Percentiles rank a stretch among this genome's conserved stretches.
These are phyloP conservation scores for Ganaspis brasiliensis DNA, from an alignment of 2,888 invertebrate genomes.

Conservation along the genomic window DNA sequence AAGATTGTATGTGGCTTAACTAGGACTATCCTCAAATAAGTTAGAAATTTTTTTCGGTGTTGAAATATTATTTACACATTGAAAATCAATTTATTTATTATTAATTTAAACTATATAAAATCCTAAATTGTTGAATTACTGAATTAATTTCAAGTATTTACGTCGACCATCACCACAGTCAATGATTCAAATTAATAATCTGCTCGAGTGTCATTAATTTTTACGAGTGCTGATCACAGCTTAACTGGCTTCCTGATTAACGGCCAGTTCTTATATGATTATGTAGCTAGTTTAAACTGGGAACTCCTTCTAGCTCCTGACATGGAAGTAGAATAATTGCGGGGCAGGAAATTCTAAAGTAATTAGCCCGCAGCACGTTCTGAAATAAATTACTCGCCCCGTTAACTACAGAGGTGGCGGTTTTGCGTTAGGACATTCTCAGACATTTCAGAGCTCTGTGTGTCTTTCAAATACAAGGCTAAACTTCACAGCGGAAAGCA, in stretches of 20 bases:
- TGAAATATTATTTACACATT: no score
- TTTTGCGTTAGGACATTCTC: constrained; percentile 30
- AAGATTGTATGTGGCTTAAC: no score
- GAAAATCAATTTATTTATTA: no score
- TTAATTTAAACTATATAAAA: no score
- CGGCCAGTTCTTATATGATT: constrained; percentile 38
- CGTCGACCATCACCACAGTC: constrained; percentile 48
- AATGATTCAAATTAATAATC: constrained; percentile 21
- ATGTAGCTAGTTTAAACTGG: constrained; percentile 10
- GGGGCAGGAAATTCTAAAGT: constrained; percentile 41
- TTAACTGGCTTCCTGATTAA: constrained; percentile 56
- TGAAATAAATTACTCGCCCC: constrained; percentile 39
- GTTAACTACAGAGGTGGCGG: constrained; percentile 23
- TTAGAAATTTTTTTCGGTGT: no score
- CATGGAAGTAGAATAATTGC: constrained; percentile 39
- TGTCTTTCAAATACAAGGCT: constrained; percentile 12
- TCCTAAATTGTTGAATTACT: constrained; percentile 66
- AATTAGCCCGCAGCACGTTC: constrained; percentile 42
- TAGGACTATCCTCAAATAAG: no score
- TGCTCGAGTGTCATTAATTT: constrained; percentile 58
- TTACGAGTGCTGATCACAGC: constrained; percentile 56
- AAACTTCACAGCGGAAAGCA: constrained; percentile 32
- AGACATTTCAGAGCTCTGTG: constrained; percentile 19
- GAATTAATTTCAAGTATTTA: constrained; percentile 68
- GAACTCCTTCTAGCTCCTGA: neutral